phyloP scores from a whole-genome alignment of 2,888 invertebrate genomes.

The Cremastinae sp. region DNA sequence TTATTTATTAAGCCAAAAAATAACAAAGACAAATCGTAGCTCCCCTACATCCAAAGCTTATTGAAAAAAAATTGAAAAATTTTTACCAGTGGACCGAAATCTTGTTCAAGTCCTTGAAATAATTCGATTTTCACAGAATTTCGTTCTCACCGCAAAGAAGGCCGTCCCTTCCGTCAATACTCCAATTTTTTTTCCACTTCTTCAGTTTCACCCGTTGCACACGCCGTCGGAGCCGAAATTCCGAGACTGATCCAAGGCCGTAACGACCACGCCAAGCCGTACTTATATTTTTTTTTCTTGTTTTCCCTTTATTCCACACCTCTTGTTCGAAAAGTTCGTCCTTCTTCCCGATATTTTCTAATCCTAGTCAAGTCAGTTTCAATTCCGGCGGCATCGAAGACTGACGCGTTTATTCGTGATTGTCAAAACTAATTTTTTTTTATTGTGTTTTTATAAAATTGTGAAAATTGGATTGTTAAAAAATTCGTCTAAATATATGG shows the following conservation, averaged over 20 bases:
- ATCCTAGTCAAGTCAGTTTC: slow-evolving; percentile 61
- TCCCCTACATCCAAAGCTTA: too few relatives aligned
- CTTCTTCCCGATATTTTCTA: slow-evolving; percentile 33
- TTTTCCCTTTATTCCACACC: slow-evolving; percentile 59
- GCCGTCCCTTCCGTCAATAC: slow-evolving; percentile 73
- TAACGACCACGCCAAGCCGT: slow-evolving; percentile 57
- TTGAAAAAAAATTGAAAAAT: neutral
- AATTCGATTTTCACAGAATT: slow-evolving; percentile 40
- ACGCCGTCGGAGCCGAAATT: slow-evolving; percentile 58
- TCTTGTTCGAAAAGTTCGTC: slow-evolving; percentile 59
- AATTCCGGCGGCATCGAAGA: slow-evolving; percentile 56
- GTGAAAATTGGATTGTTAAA: neutral
- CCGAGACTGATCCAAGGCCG: slow-evolving; percentile 68
- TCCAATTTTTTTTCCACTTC: slow-evolving; percentile 73
- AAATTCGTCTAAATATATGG: too few relatives aligned
- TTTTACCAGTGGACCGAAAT: neutral
- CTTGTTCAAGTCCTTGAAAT: slow-evolving; percentile 49
- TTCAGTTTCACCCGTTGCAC: slow-evolving; percentile 49
- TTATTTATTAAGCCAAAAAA: too few relatives aligned
- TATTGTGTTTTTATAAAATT: slow-evolving; percentile 12
- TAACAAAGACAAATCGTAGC: too few relatives aligned
- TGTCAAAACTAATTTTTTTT: neutral
- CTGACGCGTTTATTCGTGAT: slow-evolving; percentile 54
- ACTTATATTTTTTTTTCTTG: slow-evolving; percentile 56
- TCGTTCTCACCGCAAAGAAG: slow-evolving; percentile 61